Evolutionary conservation across 2,113 vertebrate genomes (phyloP).

Genomic region (Axis porcinus): DNA sequence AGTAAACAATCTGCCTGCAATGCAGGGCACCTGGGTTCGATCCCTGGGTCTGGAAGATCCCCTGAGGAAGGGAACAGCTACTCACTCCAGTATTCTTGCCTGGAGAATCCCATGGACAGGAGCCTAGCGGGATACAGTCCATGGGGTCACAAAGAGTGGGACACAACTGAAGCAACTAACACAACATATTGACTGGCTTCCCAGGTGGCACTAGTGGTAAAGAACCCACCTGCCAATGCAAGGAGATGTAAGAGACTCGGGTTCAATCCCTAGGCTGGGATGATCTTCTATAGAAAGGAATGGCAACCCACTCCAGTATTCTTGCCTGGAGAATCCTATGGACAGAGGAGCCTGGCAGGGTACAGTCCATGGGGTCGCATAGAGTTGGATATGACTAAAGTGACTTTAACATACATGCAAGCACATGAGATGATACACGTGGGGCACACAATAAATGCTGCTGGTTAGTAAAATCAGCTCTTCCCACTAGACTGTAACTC

Average conservation of each 20-base stretch:
- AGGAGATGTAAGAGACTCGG: background rate
- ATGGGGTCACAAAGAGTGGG: background rate
- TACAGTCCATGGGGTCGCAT: background rate
- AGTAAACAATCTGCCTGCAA: background rate
- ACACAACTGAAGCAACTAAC: background rate
- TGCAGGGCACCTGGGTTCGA: background rate
- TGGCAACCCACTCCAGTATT: background rate
- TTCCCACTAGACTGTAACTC: background rate
- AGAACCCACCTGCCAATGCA: background rate
- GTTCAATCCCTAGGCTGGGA: background rate
- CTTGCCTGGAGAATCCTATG: background rate
- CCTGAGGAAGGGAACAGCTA: background rate
- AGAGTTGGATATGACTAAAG: background rate
- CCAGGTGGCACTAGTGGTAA: background rate
- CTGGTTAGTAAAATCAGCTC: background rate
- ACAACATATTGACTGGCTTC: background rate
- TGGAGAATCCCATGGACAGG: background rate
- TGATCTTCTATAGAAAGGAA: background rate
- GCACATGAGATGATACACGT: background rate
- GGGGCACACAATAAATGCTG: too few species aligned
- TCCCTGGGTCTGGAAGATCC: background rate
- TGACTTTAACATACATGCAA: background rate
- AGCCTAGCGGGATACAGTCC: background rate
- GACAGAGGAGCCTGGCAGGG: rapidly evolving
- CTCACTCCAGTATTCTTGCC: background rate